Evolutionary conservation across 2,113 vertebrate species (phyloP), one percentile per base, ranked within the genome.

Genomic region (Bos taurus): DNA sequence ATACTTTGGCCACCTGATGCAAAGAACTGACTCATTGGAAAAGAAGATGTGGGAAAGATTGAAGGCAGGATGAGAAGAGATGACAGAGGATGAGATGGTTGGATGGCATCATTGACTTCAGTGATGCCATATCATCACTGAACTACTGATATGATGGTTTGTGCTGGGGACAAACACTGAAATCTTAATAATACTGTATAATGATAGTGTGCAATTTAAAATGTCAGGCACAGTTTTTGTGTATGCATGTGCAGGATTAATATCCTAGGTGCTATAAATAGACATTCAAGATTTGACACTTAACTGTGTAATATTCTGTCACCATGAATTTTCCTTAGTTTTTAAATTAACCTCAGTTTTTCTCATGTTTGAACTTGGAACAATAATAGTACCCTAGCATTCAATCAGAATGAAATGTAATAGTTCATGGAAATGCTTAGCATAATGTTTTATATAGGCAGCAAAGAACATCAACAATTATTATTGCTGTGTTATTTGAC

Each of bases 21-120:
- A 0, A 71, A 36, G 9, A 71, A 36, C 17, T 0, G 0, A 71
- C 64, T 36, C 17, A 71, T 0, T 67, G 17, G 64, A 36, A 67
- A 36, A 67, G 64, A 67, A n/a, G n/a, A 19, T 67, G 17, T 67
- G 64, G 17, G 17, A 67, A 36, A 67, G 64, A 21, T 36, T 71
- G 64, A 71, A 71, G n/a, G 9, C 19, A 71, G 64, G n/a, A 21
- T 21, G n/a, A 71, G n/a, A 71, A 36, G 19, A 36, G n/a, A 36
- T 71, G 17, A 36, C 2, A 36, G 64, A 36, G n/a, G n/a, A 36
- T 71, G 64, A 71, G n/a, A 21, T 21, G 64, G n/a, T 36, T 71
- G n/a, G 64, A 71, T 71, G 64, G 17, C n/a, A 36, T 36, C 9
- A 71, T 19, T n/a, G 9, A 71, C 17, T 36, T 71, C 64, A 36